Base-by-base conservation (phyloP, 2,888 invertebrate species). In the Pharmacophagus antenor region DNA sequence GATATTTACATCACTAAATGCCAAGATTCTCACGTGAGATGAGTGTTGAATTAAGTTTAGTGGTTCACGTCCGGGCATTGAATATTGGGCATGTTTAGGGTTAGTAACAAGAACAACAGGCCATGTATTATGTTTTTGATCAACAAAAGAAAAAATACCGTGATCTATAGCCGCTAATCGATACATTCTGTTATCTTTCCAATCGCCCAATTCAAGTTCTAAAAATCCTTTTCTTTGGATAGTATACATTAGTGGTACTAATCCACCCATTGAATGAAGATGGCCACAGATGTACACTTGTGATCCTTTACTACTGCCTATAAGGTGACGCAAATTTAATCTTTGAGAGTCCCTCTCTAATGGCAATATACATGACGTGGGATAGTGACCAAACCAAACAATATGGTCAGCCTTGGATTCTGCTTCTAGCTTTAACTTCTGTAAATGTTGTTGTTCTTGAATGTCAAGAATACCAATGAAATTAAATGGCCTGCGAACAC, bases 121-220 rank as follows among this genome's bases (percentile, higher is more conserved):
- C 97, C 97, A 97, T 17, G 92, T 86, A 65, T 93, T 92, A 76
- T 96, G 94, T 66, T 90, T 91, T 55, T 95, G 91, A 82, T 98
- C 98, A 59, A 93, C 88, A 85, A 98, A 97, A 27, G 97, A 96
- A 76, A 98, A 94, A 67, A 96, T 86, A 49, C 97, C 97, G 81
- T 97, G 96, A 84, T 98, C 98, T 67, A 98, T 93, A n/a, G 95
- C 97, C 64, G 94, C 93, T 53, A 98, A 79, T 42, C 98, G 93
- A 85, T 92, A 97, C 95, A 95, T 92, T 88, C 97, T 92, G 75
- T 95, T 95, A 72, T 96, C 95, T 84, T 96, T 98, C 97, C 98
- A 98, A 86, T 98, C 98, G 8, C 95, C 96, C 56, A 98, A 85
- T 85, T 98, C 98, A 60, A 98, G 88, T 84, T 98, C 98, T 62